These are phyloP conservation scores for Lingula anatina DNA, from an alignment of 2,888 invertebrate species.

Conservation along the genomic window DNA sequence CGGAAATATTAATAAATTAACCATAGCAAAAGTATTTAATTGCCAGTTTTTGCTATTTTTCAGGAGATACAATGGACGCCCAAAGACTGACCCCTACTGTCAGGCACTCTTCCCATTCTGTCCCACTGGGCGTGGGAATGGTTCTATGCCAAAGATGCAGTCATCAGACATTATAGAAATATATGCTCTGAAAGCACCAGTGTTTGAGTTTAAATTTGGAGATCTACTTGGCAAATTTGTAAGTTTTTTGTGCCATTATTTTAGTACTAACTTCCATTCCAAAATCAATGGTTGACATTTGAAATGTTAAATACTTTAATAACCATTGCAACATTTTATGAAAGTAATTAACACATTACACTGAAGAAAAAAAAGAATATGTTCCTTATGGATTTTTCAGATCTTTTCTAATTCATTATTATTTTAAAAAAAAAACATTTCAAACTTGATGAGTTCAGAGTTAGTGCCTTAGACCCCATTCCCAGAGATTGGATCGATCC, in stretches of 20 bases:
- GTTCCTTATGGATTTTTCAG: too few species aligned
- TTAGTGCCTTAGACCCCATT: too few species aligned
- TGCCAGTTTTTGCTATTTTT: constrained; percentile 5
- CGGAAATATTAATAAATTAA: neutral
- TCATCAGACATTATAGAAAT: constrained; percentile 28
- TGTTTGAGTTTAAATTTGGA: constrained; percentile 42
- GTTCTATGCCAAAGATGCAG: constrained; percentile 30
- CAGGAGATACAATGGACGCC: constrained; percentile 27
- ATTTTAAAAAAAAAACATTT: neutral
- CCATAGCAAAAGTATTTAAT: neutral
- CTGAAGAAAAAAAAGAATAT: too few species aligned
- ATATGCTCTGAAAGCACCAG: constrained; percentile 43
- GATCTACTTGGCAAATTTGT: constrained; percentile 34
- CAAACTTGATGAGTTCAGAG: too few species aligned
- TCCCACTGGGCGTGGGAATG: constrained; percentile 25
- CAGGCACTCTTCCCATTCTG: constrained; percentile 39
- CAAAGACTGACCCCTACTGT: constrained; percentile 31
- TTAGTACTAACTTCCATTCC: neutral
- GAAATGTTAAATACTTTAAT: too few species aligned
- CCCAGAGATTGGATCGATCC: too few species aligned
- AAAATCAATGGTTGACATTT: too few species aligned
- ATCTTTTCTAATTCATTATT: too few species aligned
- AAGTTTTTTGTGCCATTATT: constrained; percentile 13
- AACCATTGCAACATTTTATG: too few species aligned
- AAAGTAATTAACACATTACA: too few species aligned